These are phyloP conservation scores for Circaetus cinerascens DNA, from an alignment of 2,113 vertebrate species.

Conservation along the genomic window DNA sequence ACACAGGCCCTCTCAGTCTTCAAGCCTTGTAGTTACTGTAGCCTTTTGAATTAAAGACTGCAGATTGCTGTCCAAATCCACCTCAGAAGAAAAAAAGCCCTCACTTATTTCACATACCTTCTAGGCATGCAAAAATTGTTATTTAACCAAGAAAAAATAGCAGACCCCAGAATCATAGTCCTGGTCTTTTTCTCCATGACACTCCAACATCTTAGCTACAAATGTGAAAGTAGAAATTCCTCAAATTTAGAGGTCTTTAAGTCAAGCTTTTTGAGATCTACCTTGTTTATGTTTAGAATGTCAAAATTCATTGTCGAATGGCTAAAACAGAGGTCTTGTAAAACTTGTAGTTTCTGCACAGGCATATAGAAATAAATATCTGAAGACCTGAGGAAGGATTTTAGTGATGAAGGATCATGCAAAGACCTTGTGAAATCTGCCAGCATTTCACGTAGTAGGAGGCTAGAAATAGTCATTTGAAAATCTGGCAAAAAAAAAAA, in stretches of 20 bases:
- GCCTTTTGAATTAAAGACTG: neutral
- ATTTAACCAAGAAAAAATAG: neutral
- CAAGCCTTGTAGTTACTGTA: neutral
- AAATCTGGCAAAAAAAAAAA: neutral
- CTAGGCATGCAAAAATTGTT: neutral
- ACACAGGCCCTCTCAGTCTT: neutral
- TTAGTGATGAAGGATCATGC: neutral
- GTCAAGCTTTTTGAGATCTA: neutral
- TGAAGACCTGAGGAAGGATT: neutral
- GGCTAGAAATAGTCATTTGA: neutral
- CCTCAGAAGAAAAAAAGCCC: neutral
- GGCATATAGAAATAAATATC: neutral
- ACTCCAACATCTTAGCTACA: neutral
- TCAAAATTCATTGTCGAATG: neutral
- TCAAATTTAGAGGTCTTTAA: neutral
- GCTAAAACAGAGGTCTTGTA: neutral
- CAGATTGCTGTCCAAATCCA: neutral
- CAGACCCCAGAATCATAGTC: neutral
- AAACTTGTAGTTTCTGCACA: neutral
- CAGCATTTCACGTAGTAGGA: neutral
- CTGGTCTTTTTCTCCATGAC: neutral
- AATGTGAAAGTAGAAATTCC: neutral
- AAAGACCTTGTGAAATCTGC: slow-evolving; percentile 1
- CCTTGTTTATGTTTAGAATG: neutral
- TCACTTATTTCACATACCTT: neutral